These are phyloP conservation scores for Subacronicta megacephala DNA, from an alignment of 2,888 invertebrate species.

Conservation along the genomic window DNA sequence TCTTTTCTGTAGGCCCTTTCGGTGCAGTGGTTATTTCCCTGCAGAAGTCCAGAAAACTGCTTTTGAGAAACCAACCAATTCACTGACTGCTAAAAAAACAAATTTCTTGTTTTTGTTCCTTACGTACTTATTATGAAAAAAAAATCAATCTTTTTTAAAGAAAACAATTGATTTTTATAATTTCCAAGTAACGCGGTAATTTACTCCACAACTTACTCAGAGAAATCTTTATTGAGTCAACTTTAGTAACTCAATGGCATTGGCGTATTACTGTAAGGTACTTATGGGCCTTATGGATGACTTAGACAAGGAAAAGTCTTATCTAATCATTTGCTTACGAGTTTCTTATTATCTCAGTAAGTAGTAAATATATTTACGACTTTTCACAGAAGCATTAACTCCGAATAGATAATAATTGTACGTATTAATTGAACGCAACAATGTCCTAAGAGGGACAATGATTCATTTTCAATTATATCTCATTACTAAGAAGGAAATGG, in stretches of 20 bases:
- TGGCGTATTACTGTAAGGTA: too few species aligned
- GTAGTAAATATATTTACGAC: constrained; percentile 12
- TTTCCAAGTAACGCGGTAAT: too few species aligned
- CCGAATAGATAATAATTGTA: not conserved
- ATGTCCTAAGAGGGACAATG: not conserved
- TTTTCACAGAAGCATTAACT: constrained; percentile 24
- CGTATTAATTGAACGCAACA: constrained; percentile 2
- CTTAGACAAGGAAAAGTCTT: constrained; percentile 21
- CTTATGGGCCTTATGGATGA: too few species aligned
- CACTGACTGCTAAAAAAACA: too few species aligned
- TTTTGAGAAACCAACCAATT: too few species aligned
- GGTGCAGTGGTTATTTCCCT: too few species aligned
- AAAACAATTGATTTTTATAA: too few species aligned
- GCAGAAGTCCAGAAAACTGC: too few species aligned
- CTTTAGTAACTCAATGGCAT: not conserved
- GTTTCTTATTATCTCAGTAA: constrained; percentile 22
- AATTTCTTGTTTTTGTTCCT: too few species aligned
- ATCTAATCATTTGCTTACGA: constrained; percentile 24
- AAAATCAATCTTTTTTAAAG: too few species aligned
- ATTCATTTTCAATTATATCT: not conserved
- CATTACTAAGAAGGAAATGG: not conserved
- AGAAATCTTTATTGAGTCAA: not conserved
- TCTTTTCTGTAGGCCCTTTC: too few species aligned
- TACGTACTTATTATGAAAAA: too few species aligned
- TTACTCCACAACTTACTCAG: not conserved